These are phyloP conservation scores for Hestina assimilis DNA, from an alignment of 1,140 invertebrate genomes.

Conservation along the genomic window DNA sequence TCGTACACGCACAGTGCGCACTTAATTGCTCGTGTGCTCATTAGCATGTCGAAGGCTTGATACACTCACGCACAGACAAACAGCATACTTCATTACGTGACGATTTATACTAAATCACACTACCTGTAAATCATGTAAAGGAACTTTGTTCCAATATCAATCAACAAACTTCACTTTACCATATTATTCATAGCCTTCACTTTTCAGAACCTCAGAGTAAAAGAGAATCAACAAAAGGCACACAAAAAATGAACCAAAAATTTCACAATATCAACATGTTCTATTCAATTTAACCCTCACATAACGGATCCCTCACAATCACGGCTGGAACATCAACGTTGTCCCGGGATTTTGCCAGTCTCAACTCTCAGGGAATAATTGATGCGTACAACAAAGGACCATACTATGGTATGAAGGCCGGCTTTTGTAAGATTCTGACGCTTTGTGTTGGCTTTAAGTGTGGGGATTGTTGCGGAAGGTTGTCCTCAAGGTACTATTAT, in stretches of 20 bases:
- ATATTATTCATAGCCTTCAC: no score
- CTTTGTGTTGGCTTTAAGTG: constrained; percentile 4
- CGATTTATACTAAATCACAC: no score
- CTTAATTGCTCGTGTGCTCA: no score
- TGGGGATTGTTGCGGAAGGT: not conserved
- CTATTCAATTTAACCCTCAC: constrained; percentile 11
- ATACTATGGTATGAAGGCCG: constrained; percentile 2
- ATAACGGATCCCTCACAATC: constrained; percentile 8
- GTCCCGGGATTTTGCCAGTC: constrained; percentile 3
- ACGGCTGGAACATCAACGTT: constrained; percentile 10
- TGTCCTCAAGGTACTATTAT: not conserved
- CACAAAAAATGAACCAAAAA: not conserved
- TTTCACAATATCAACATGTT: constrained; percentile 2
- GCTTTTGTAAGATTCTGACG: constrained; percentile 16
- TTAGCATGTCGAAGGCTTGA: no score
- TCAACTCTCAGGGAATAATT: constrained; percentile 14
- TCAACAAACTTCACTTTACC: no score
- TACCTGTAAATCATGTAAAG: no score
- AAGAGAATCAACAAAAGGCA: no score
- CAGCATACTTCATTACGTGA: no score
- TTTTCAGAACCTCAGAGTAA: not conserved
- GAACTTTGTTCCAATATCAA: no score
- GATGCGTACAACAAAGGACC: constrained; percentile 15
- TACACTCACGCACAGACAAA: no score
- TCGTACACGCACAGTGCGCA: no score